These are phyloP conservation scores for Acanthurus leucopareius DNA, from an alignment of 2,797 vertebrate genomes.

Conservation along the genomic window DNA sequence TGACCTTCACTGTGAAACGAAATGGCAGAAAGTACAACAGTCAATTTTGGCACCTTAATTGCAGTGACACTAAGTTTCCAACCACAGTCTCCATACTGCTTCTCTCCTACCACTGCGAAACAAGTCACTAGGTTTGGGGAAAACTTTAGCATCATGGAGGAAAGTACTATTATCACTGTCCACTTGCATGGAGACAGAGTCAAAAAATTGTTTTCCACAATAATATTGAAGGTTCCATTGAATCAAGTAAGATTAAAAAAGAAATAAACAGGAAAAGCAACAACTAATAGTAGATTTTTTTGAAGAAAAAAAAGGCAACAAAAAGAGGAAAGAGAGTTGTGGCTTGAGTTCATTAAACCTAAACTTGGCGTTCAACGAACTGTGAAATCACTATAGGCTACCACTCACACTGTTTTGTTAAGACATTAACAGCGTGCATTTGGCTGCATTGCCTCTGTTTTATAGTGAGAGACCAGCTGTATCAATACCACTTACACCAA, in stretches of 20 bases:
- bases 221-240: background rate
- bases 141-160: background rate
- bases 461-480: background rate
- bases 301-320: background rate
- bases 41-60: background rate
- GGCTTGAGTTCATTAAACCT: background rate
- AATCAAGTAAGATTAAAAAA: background rate
- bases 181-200: background rate
- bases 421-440: slow-evolving; percentile 17
- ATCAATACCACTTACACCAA: background rate
- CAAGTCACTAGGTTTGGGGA: background rate
- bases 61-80: background rate
- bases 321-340: background rate
- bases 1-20: background rate
- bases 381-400: slow-evolving; percentile 16
- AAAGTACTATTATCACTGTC: background rate
- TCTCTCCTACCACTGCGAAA: background rate
- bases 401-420: background rate
- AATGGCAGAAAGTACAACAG: too few relatives aligned
- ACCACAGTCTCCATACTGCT: background rate
- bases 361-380: slow-evolving; percentile 3
- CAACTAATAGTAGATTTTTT: background rate
- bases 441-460: background rate
- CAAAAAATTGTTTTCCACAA: background rate
- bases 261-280: background rate